Percentiles rank a stretch among this genome's conserved stretches.
Conservation (phyloP, 2,113 vertebrate genomes). For the Lophotis ruficrista region DNA sequence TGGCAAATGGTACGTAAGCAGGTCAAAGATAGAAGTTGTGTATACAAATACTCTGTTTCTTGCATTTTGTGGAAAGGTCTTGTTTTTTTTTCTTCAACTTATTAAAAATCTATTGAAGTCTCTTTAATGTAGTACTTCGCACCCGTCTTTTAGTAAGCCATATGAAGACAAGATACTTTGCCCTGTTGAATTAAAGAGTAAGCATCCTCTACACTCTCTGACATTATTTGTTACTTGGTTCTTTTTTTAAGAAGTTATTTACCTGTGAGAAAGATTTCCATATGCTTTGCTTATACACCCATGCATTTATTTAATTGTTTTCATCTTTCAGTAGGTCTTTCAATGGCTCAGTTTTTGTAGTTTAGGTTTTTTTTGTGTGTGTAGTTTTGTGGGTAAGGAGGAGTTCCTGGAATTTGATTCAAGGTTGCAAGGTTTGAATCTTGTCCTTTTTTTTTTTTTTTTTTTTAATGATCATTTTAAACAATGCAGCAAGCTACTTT, state of each 20-base stretch:
- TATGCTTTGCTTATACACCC: neutral
- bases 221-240: neutral
- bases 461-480: neutral
- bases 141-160: neutral
- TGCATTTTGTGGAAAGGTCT: neutral
- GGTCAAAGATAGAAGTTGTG: neutral
- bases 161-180: neutral
- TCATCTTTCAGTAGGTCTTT: neutral
- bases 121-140: neutral
- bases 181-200: neutral
- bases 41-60: neutral
- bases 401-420: neutral
- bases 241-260: neutral
- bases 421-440: neutral
- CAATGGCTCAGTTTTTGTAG: neutral
- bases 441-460: neutral
- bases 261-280: neutral
- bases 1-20: neutral
- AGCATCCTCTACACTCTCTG: neutral
- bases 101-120: neutral
- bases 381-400: neutral
- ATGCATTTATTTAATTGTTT: neutral
- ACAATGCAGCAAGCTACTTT: neutral
- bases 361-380: neutral
- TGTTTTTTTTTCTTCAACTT: neutral